phyloP scores from a whole-genome alignment of 2,888 invertebrate species.

The Spilarctia lutea region DNA sequence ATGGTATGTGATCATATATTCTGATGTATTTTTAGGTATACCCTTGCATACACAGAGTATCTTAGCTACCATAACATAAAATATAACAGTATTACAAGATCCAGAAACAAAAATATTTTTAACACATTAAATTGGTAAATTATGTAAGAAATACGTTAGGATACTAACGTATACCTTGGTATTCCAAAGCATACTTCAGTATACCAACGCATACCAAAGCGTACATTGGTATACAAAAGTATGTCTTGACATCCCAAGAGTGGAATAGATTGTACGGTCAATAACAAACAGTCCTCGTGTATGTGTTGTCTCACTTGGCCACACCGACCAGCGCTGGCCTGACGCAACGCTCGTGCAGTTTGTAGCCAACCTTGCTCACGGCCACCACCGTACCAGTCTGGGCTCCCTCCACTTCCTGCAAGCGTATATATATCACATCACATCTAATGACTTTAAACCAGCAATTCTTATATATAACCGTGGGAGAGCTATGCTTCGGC shows the following conservation, averaged over 20 bases:
- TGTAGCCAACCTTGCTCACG: conserved; percentile 98
- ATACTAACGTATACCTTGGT: not conserved
- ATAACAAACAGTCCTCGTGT: not conserved
- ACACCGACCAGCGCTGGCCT: conserved; percentile 99
- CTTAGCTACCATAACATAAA: not conserved
- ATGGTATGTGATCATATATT: not conserved
- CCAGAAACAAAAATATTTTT: not conserved
- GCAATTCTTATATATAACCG: too few species aligned
- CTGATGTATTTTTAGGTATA: not conserved
- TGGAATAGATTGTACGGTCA: conserved; percentile 12
- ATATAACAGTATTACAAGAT: not conserved
- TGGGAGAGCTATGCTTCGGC: too few species aligned
- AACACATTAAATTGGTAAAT: not conserved
- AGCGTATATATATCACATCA: not conserved
- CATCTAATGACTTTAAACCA: too few species aligned
- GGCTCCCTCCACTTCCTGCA: conserved; percentile 90
- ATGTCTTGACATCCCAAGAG: not conserved
- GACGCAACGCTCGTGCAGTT: conserved; percentile 96
- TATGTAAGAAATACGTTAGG: not conserved
- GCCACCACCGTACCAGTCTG: conserved; percentile 95
- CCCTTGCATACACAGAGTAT: not conserved
- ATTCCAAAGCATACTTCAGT: not conserved
- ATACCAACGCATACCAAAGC: not conserved
- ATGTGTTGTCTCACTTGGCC: conserved; percentile 86
- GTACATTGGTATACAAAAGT: not conserved